Conservation (phyloP, 1,140 invertebrate genomes). For the Eriosoma lanigerum region DNA sequence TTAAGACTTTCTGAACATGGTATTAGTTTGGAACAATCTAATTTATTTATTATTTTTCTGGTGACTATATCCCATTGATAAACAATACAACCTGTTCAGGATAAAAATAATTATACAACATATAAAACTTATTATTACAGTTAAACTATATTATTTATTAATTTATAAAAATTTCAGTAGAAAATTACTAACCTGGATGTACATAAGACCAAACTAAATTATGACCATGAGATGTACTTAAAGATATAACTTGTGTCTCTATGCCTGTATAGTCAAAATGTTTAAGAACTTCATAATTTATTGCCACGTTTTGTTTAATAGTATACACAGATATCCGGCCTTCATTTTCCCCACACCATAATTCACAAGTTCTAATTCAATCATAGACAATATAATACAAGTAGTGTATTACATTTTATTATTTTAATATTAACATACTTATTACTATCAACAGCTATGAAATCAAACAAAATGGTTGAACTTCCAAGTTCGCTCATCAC, state of each 20-base stretch:
- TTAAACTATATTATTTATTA: neutral
- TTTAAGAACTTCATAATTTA: conserved; percentile 65
- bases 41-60: conserved; percentile 71
- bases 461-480: conserved; percentile 65
- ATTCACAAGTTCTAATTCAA: conserved; percentile 62
- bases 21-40: conserved; percentile 88
- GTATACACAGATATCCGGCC: conserved; percentile 73
- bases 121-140: neutral
- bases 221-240: conserved; percentile 61
- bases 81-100: conserved; percentile 71
- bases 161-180: neutral
- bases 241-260: conserved; percentile 66
- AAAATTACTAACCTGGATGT: conserved; percentile 61
- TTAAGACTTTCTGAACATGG: conserved; percentile 90
- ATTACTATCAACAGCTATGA: conserved; percentile 60
- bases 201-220: conserved; percentile 76
- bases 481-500: conserved; percentile 76
- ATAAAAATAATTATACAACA: neutral
- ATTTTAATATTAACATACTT: conserved; percentile 55
- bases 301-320: conserved; percentile 64
- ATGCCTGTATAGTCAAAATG: conserved; percentile 65
- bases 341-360: conserved; percentile 77
- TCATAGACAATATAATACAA: neutral
- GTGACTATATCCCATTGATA: conserved; percentile 78
- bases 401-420: neutral